Evolutionary conservation across 2,113 vertebrate species (phyloP), one percentile per base, ranked within the genome.

Genomic region (Ammodytes dubius): DNA sequence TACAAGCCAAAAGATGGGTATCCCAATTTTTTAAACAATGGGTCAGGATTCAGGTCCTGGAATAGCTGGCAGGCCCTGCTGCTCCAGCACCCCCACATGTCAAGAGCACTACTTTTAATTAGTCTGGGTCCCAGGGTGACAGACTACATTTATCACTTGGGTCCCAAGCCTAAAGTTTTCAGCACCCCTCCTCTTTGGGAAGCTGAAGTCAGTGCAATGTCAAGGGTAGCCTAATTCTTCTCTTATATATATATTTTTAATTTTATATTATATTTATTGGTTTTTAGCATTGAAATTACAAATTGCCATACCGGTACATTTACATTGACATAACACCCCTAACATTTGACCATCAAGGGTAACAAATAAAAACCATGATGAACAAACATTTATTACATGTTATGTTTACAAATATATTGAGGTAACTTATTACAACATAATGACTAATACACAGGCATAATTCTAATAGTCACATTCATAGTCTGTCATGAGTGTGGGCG

Each of bases 61-160:
- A 84, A 82, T 87, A 83, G 79, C 84, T 88, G 63, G 46, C 63
- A 74, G 77, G 73, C 69, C 79, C 73, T 60, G 53, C 67, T 82
- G 84, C 57, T 77, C 81, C 75, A 58, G 68, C 75, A 69, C 75
- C 74, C 42, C 77, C 66, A 59, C 71, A 82, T 77, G 81, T 86
- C 78, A 90, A 83, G 74, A 81, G 83, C 80, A 88, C 64, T 82
- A 42, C 59, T 80, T 90, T 88, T 90, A 90, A 90, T 90, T 90
- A 90, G 86, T 77, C 72, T 77, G 71, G 72, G 59, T 90, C 89
- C 89, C 89, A 86, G 72, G 75, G 79, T 74, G 83, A 74, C 81
- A 66, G 81, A 79, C 71, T 79, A 77, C 86, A 88, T 89, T 89
- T 79, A 86, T 90, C 88, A 84, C 64, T 81, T 46, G 17, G 75